These are phyloP conservation scores for Sclerodermus sp. DNA, from an alignment of 2,888 invertebrate genomes.

Conservation along the genomic window DNA sequence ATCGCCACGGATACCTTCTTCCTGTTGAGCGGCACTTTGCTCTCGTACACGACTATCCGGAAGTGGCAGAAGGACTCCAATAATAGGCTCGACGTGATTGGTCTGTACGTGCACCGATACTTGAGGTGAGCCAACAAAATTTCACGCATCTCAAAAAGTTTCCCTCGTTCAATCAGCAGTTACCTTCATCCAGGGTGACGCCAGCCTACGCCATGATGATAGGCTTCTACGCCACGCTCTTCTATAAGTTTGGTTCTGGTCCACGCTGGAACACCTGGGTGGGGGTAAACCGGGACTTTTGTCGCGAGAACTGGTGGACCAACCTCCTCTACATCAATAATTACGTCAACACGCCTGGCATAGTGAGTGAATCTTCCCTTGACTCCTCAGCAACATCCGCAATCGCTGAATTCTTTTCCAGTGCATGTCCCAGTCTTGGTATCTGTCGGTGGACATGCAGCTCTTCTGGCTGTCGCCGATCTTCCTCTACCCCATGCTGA, in stretches of 20 bases:
- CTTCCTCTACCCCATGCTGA: conserved; percentile 46
- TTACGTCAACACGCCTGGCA: conserved; percentile 41
- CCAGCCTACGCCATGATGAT: conserved; percentile 75
- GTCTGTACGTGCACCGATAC: conserved; percentile 70
- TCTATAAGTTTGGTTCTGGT: conserved; percentile 70
- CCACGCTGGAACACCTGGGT: conserved; percentile 72
- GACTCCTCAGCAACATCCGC: too few species aligned
- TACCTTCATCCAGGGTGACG: conserved; percentile 64
- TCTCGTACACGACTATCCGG: conserved; percentile 38
- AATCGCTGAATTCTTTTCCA: conserved; percentile 44
- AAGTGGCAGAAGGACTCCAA: conserved; percentile 27
- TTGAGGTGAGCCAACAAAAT: conserved; percentile 61
- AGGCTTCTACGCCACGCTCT: conserved; percentile 73
- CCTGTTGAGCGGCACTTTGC: conserved; percentile 45
- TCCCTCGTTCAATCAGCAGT: too few species aligned
- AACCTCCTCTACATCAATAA: conserved; percentile 57
- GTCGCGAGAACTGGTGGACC: conserved; percentile 55
- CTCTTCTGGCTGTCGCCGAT: conserved; percentile 48
- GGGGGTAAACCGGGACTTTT: conserved; percentile 48
- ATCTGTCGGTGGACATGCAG: conserved; percentile 55
- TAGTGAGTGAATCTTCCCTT: conserved; percentile 37
- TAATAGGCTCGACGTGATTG: conserved; percentile 61
- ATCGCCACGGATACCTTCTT: conserved; percentile 52
- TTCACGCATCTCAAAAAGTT: too few species aligned
- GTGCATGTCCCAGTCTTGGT: conserved; percentile 65